Percentiles rank a stretch among this genome's conserved stretches.
These are phyloP conservation scores for Labrus mixtus DNA, from an alignment of 2,113 vertebrate species.

Conservation along the genomic window DNA sequence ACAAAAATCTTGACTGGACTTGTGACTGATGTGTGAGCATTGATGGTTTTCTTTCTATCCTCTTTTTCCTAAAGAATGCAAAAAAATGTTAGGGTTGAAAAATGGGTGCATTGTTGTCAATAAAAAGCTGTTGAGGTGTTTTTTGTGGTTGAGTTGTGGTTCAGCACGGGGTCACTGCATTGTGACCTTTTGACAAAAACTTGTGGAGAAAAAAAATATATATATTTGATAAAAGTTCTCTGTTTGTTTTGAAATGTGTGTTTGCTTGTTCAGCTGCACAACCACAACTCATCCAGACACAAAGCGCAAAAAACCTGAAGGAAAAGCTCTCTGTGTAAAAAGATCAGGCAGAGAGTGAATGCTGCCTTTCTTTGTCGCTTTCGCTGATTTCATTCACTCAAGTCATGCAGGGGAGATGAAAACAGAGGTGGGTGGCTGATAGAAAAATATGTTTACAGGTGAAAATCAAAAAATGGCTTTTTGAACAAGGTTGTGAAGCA, in stretches of 20 bases:
- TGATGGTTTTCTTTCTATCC: no score
- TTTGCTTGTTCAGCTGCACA: not conserved
- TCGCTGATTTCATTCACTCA: constrained; percentile 7
- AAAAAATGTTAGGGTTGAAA: no score
- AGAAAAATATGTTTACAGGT: not conserved
- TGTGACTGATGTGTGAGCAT: no score
- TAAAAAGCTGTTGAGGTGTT: no score
- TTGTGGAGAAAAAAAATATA: no score
- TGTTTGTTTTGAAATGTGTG: not conserved
- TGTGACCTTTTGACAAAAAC: not conserved
- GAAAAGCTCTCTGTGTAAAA: not conserved
- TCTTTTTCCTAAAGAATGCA: no score
- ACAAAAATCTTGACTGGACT: no score
- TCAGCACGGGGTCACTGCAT: not conserved
- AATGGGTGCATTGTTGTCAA: no score
- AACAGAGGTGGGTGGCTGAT: not conserved
- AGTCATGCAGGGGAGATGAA: not conserved
- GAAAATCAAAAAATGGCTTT: constrained; percentile 10
- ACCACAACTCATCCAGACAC: not conserved
- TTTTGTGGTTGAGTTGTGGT: no score
- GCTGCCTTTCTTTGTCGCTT: not conserved
- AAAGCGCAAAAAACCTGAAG: not conserved
- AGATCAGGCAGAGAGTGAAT: not conserved
- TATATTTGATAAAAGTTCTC: not conserved
- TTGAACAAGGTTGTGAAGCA: not conserved